Evolutionary conservation across 2,797 vertebrate genomes (phyloP).

Genomic region (Okamejei kenojei): DNA sequence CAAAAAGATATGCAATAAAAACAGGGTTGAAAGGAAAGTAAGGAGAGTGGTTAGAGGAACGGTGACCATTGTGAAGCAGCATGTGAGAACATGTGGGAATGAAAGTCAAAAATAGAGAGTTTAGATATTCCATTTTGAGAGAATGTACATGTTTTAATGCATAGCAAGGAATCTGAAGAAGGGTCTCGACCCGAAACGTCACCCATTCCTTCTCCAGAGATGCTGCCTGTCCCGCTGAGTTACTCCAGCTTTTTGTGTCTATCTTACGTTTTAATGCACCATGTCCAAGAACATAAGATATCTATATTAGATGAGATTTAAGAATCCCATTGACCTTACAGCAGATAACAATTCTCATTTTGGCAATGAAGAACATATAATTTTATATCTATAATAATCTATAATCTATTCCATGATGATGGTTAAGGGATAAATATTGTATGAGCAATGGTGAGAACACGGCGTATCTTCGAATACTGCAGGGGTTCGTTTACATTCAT

Average conservation of each 20-base stretch:
- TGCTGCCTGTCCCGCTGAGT: too few relatives aligned
- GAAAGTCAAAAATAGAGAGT: not conserved
- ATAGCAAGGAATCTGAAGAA: too few relatives aligned
- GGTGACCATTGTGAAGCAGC: not conserved
- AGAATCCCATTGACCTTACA: not conserved
- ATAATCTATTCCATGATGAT: not conserved
- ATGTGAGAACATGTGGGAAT: not conserved
- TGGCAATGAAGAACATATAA: not conserved
- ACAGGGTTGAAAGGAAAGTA: not conserved
- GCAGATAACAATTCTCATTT: not conserved
- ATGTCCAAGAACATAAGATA: not conserved
- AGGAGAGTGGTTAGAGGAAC: not conserved
- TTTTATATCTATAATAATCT: too few relatives aligned
- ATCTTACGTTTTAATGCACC: too few relatives aligned
- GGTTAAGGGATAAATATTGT: not conserved
- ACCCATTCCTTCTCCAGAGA: too few relatives aligned
- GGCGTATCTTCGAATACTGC: not conserved
- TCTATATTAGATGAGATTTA: not conserved
- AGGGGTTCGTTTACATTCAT: not conserved
- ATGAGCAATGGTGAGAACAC: not conserved
- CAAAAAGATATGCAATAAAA: not conserved
- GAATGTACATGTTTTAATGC: not conserved
- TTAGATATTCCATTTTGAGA: not conserved
- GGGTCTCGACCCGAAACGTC: too few relatives aligned
- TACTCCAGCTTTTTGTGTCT: too few relatives aligned